A percentile compares a stretch with the other conserved stretches of the same genome.
Conservation (phyloP, 2,113 vertebrate species). For the Pterocles orientalis region DNA sequence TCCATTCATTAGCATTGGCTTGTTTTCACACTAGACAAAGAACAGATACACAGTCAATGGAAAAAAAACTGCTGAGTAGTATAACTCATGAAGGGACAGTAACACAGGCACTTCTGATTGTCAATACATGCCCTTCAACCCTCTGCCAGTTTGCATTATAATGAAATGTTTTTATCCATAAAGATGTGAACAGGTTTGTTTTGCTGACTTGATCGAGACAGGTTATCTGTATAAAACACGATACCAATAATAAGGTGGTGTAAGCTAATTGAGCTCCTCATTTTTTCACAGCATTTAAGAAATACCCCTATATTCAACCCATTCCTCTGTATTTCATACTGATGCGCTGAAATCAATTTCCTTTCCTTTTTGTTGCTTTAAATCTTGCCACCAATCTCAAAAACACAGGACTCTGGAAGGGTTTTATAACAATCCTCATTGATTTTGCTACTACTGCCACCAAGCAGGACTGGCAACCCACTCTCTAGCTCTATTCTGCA, state of each 20-base stretch:
- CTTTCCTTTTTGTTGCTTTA: background rate
- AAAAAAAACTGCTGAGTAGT: background rate
- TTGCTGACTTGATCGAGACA: background rate
- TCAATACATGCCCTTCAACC: background rate
- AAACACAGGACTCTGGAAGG: background rate
- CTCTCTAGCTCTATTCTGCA: background rate
- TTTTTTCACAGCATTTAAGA: too few species aligned
- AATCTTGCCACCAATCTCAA: background rate
- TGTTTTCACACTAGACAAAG: background rate
- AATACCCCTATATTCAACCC: background rate
- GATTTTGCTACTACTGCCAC: background rate
- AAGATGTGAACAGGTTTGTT: background rate
- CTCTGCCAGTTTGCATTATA: background rate
- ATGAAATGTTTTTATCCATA: background rate
- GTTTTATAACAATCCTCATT: background rate
- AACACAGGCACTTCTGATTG: background rate
- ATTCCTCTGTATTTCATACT: background rate
- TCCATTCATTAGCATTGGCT: background rate
- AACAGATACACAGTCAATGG: background rate
- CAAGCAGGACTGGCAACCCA: fast-evolving
- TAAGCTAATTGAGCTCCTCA: background rate
- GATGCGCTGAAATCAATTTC: background rate
- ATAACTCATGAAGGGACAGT: background rate
- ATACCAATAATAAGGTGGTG: background rate
- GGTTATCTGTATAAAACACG: background rate